phyloP scores from a whole-genome alignment of 2,113 vertebrate species.

The Ondatra zibethicus region DNA sequence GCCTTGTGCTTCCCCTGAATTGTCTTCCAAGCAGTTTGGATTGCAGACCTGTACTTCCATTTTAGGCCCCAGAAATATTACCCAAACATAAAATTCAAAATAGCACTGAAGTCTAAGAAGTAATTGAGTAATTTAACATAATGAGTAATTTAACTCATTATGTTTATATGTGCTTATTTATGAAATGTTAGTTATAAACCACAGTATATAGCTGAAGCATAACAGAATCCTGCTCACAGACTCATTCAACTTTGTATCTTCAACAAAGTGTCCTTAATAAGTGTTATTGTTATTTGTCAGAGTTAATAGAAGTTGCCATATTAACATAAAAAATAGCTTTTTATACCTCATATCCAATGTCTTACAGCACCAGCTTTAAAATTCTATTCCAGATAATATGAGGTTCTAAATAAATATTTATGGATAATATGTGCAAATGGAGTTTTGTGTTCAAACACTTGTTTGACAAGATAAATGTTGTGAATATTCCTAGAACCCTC shows the following conservation, averaged over 20 bases:
- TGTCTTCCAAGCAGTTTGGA: neutral
- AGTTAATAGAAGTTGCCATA: neutral
- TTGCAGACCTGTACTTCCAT: neutral
- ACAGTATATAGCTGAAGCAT: neutral
- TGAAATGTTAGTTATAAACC: neutral
- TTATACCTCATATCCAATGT: neutral
- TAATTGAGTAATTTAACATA: no score
- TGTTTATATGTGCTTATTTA: conserved; percentile 1
- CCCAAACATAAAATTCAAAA: conserved; percentile 8
- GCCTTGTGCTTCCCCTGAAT: neutral
- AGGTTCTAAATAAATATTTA: neutral
- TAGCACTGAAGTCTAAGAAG: neutral
- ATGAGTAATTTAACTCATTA: neutral
- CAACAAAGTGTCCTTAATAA: neutral
- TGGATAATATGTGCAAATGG: neutral
- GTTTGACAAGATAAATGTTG: neutral
- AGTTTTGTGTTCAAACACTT: neutral
- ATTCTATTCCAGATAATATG: neutral
- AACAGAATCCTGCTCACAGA: neutral
- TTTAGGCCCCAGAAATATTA: conserved; percentile 12
- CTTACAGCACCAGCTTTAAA: neutral
- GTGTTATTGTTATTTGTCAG: neutral
- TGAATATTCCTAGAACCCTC: neutral
- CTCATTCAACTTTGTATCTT: neutral
- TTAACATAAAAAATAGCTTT: neutral